Base-by-base conservation (phyloP, 2,888 invertebrate species). In the Drosophila fungiperda region DNA sequence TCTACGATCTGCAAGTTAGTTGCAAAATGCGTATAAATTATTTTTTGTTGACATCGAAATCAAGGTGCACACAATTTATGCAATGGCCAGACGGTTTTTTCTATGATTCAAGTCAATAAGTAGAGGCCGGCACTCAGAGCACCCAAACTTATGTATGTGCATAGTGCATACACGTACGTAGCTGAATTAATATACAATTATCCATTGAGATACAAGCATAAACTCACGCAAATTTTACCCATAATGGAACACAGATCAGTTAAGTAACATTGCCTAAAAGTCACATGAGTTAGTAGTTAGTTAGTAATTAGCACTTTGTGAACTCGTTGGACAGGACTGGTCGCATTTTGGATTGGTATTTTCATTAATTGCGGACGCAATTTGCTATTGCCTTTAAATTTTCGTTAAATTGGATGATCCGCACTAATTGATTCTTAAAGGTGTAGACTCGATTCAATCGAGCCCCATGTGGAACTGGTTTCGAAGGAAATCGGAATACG, bases 371-470 rank as follows among this genome's bases (percentile, higher is more conserved):
- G 62, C 60, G 12, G 54, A 29, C 57, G 76, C 73, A 80, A 82
- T 84, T 89, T 87, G 77, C 90, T 72, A 54, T 63, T 65, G 76
- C 76, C 79, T 77, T 69, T 66, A 52, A 35, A 20, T 68, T 29
- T 29, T 61, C 57, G 53, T 50, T 3, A 59, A 71, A 77, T 68
- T 72, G 68, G 75, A 87, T 89, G 76, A 71, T 66, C 55, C 68
- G 50, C 60, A 71, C 82, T 87, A 87, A 87, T 87, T 90, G 89
- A 89, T 87, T 87, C 87, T 90, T 74, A 68, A 73, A 76, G 69
- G 74, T 68, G 76, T 73, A 69, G 66, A 38, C 26, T 73, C 68
- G 64, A 68, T 58, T 78, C 62, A 48, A 45, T n/a, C 62, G 54
- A 42, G 17, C 38, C 9, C 38, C 9, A 9, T 1, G 15, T 20